Evolutionary conservation across 37 sponge, comb jelly and placozoan species (phyloP).

Genomic region (Chondrosia reniformis): DNA sequence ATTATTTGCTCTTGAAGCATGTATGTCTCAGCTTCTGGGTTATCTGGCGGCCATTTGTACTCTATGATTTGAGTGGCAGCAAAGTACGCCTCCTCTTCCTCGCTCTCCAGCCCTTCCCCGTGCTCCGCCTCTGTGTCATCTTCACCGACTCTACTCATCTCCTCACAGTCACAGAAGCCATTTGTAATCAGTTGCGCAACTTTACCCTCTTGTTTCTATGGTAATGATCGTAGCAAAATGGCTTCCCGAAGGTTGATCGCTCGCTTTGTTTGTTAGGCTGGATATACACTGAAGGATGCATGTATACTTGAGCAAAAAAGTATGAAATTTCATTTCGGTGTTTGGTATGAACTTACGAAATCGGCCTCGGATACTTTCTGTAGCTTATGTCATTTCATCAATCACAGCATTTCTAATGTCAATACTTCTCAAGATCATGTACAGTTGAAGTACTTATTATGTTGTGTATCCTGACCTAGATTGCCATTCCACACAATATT

Average conservation of each 20-base stretch:
- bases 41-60: slow-evolving; percentile 85
- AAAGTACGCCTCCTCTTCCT: no score
- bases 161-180: no score
- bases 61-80: slow-evolving; percentile 74
- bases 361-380: background rate
- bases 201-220: no score
- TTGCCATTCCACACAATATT: slow-evolving; percentile 89
- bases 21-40: slow-evolving; percentile 61
- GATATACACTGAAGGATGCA: slow-evolving; percentile 63
- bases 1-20: slow-evolving; percentile 92
- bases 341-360: slow-evolving; percentile 18
- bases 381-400: no score
- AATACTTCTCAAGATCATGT: background rate
- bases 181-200: no score
- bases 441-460: background rate
- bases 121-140: no score
- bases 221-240: no score
- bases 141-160: no score
- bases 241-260: no score
- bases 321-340: background rate
- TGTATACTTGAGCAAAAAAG: slow-evolving; percentile 97
- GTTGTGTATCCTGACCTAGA: slow-evolving; percentile 43
- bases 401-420: background rate
- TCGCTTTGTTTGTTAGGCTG: no score
- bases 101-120: no score